Conservation (phyloP, 1,140 invertebrate species). For the Idris sp. region DNA sequence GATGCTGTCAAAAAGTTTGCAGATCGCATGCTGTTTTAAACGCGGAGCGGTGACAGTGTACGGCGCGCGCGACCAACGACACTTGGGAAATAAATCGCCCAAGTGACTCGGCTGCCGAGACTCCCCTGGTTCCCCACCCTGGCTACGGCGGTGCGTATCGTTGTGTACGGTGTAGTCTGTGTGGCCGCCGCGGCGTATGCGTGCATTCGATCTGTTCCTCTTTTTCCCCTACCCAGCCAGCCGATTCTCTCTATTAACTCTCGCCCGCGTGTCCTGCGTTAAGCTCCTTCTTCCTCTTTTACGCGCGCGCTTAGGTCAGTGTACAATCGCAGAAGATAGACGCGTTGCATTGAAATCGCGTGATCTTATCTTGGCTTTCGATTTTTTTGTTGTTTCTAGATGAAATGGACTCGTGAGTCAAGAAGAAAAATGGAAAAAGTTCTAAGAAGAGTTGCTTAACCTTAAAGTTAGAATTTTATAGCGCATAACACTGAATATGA, state of each 20-base stretch:
- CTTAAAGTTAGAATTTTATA: too few species aligned
- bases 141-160: conserved; percentile 39
- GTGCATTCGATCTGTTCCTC: conserved; percentile 54
- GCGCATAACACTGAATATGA: too few species aligned
- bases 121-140: conserved; percentile 55
- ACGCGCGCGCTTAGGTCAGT: conserved; percentile 55
- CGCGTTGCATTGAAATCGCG: conserved; percentile 16
- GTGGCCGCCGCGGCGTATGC: conserved; percentile 20
- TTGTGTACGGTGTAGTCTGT: conserved; percentile 3
- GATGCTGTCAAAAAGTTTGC: conserved; percentile 28
- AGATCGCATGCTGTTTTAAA: conserved; percentile 51
- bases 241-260: conserved; percentile 37
- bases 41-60: conserved; percentile 47
- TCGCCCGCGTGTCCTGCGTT: conserved; percentile 52
- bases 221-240: conserved; percentile 48
- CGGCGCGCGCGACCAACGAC: conserved; percentile 60
- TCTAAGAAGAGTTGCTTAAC: too few species aligned
- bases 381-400: too few species aligned
- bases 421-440: too few species aligned
- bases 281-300: conserved; percentile 50
- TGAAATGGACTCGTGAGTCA: too few species aligned
- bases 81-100: conserved; percentile 64
- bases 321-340: conserved; percentile 23
- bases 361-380: conserved; percentile 11
- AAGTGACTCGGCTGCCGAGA: conserved; percentile 55